A percentile compares a stretch with the other conserved stretches of the same genome.
Conservation (phyloP, 2,113 vertebrate species). For the Pseudopipra pipra region DNA sequence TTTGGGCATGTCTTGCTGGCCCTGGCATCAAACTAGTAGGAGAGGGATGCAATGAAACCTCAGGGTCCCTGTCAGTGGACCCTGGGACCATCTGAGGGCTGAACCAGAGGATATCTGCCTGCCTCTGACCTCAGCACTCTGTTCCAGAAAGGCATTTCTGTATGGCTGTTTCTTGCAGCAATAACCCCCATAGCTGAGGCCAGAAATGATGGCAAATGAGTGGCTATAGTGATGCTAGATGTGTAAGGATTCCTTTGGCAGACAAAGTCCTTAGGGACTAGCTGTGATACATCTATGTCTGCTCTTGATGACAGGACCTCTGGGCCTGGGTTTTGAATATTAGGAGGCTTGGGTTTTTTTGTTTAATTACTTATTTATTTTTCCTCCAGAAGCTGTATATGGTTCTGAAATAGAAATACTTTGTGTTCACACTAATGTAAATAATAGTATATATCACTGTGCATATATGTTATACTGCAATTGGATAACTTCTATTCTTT, state of each 20-base stretch:
- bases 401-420: not conserved
- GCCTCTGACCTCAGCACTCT: not conserved
- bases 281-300: not conserved
- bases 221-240: fast-evolving
- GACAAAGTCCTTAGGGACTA: not conserved
- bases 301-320: not conserved
- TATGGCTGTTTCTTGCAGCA: not conserved
- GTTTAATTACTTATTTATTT: not conserved
- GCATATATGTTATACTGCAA: not conserved
- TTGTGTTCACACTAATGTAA: not conserved
- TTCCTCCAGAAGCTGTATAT: not conserved
- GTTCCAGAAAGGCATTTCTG: not conserved
- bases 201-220: not conserved
- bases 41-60: fast-evolving
- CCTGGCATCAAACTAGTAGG: not conserved
- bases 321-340: not conserved
- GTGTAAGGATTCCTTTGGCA: not conserved
- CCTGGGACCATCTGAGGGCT: not conserved
- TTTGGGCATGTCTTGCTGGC: not conserved
- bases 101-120: not conserved
- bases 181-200: not conserved
- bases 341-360: not conserved
- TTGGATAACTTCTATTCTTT: not conserved
- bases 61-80: not conserved
- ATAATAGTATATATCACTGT: not conserved